Evolutionary conservation across 2,888 invertebrate species (phyloP).

Genomic region (Sarcophaga subvicina): DNA sequence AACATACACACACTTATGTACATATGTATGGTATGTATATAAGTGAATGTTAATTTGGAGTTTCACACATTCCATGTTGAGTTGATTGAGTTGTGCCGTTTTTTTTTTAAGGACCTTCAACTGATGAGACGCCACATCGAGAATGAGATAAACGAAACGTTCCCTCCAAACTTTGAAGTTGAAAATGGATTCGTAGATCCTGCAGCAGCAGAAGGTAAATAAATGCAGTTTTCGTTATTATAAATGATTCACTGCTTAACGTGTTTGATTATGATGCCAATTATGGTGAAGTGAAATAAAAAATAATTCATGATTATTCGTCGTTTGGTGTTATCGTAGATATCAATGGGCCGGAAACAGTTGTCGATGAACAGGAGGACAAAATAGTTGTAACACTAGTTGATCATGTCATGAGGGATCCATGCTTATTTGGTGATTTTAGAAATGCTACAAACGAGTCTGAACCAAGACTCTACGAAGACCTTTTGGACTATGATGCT

Average conservation of each 20-base stretch:
- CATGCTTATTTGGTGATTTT: slow-evolving; percentile 94
- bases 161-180: slow-evolving; percentile 76
- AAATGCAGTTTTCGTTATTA: slow-evolving; percentile 28
- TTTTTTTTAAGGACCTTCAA: slow-evolving; percentile 84
- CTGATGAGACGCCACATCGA: slow-evolving; percentile 85
- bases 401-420: slow-evolving; percentile 90
- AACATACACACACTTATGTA: no score
- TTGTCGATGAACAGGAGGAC: background rate
- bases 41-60: no score
- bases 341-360: background rate
- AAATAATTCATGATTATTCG: no score
- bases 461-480: slow-evolving; percentile 92
- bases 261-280: no score
- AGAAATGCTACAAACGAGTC: slow-evolving; percentile 92
- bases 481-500: slow-evolving; percentile 94
- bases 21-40: no score
- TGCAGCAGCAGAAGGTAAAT: slow-evolving; percentile 72
- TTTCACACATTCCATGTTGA: background rate
- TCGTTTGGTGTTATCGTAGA: slow-evolving; percentile 5
- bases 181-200: slow-evolving; percentile 75
- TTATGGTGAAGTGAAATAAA: no score
- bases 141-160: slow-evolving; percentile 84
- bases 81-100: background rate
- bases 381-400: slow-evolving; percentile 77
- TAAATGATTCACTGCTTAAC: background rate